Evolutionary conservation across 1,140 invertebrate species (phyloP).

Genomic region (Cydia strobilella): DNA sequence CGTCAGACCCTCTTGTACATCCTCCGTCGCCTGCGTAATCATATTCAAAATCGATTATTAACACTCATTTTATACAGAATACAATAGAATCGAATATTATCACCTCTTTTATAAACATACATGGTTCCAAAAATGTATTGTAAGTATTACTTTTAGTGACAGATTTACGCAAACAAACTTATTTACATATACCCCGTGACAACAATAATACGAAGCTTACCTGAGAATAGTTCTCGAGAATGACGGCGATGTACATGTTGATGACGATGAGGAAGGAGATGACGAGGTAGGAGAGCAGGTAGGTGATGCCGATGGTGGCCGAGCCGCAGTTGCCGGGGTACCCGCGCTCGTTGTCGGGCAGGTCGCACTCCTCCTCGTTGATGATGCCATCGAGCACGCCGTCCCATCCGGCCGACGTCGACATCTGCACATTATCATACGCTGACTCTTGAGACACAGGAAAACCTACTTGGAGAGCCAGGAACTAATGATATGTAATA

Average conservation of each 20-base stretch:
- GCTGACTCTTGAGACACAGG: too few relatives aligned
- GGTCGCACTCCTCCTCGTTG: slow-evolving; percentile 95
- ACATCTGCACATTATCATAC: slow-evolving; percentile 87
- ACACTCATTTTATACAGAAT: neutral
- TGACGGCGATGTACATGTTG: slow-evolving; percentile 99
- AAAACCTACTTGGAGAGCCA: too few relatives aligned
- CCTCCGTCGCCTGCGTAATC: slow-evolving; percentile 90
- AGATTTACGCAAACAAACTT: too few relatives aligned
- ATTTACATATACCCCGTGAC: neutral
- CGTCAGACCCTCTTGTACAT: slow-evolving; percentile 98
- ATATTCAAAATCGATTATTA: neutral
- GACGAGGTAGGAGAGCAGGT: slow-evolving; percentile 96
- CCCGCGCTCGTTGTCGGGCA: slow-evolving; percentile 92
- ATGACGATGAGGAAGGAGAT: slow-evolving; percentile 99
- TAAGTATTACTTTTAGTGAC: too few relatives aligned
- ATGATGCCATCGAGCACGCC: slow-evolving; percentile 97
- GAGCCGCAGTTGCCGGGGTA: slow-evolving; percentile 95
- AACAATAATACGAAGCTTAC: slow-evolving; percentile 41
- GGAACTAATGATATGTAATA: too few relatives aligned
- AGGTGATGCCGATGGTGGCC: slow-evolving; percentile 95
- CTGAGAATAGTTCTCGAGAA: slow-evolving; percentile 98
- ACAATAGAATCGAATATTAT: neutral
- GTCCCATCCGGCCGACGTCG: slow-evolving; percentile 98
- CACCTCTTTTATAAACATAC: too few relatives aligned
- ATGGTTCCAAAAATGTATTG: too few relatives aligned